These are phyloP conservation scores for Chondrilla cf. caribensis DNA, from an alignment of 37 sponge, comb jelly and placozoan genomes.

Conservation along the genomic window DNA sequence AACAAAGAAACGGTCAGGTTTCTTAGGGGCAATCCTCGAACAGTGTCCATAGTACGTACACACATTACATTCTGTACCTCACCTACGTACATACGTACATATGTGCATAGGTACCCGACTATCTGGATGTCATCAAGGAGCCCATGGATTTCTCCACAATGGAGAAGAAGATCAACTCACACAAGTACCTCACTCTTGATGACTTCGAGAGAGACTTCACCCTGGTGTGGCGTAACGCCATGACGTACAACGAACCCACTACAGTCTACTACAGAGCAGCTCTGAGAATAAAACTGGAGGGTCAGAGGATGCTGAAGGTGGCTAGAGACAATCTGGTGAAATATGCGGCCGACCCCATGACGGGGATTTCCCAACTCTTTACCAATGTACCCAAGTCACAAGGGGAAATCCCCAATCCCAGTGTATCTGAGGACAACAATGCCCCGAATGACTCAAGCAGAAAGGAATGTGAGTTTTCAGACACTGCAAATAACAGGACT, in stretches of 20 bases:
- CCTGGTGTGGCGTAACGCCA: slow-evolving; percentile 84
- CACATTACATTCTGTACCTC: background rate
- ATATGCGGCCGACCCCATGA: background rate
- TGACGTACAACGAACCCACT: slow-evolving; percentile 88
- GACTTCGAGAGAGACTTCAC: slow-evolving; percentile 89
- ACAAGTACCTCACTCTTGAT: slow-evolving; percentile 68
- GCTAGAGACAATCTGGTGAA: background rate
- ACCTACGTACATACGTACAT: background rate
- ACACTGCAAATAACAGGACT: no score
- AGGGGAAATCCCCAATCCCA: no score
- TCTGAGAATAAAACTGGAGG: slow-evolving; percentile 54
- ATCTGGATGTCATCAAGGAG: slow-evolving; percentile 81
- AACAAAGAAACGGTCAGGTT: no score
- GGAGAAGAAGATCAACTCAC: slow-evolving; percentile 64
- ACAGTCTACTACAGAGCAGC: slow-evolving; percentile 88
- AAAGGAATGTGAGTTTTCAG: no score
- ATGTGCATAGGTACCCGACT: slow-evolving; percentile 81
- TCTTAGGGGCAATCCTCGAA: no score
- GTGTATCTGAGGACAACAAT: no score
- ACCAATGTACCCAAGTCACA: no score
- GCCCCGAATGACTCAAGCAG: no score
- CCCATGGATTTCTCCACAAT: slow-evolving; percentile 97
- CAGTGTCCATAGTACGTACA: no score
- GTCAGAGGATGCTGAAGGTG: background rate
- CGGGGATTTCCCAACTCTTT: background rate